Conservation (phyloP, 2,797 vertebrate genomes). For the Malacoraja senta region DNA sequence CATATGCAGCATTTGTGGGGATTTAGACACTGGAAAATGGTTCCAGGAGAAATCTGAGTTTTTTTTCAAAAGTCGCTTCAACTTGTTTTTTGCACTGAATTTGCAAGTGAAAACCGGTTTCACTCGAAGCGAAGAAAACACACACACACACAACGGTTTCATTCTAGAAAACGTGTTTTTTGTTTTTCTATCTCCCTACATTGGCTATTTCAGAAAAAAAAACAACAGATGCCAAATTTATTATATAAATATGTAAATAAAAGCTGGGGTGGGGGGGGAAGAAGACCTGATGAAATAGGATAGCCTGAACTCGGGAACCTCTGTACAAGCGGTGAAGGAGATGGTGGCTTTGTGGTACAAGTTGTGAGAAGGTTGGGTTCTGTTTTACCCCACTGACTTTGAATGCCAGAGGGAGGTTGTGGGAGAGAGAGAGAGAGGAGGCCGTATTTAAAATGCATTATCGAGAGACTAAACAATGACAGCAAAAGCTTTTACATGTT, state of each 20-base stretch:
- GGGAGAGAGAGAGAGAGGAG: too few species aligned
- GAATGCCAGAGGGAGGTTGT: neutral
- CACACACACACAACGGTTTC: constrained; percentile 5
- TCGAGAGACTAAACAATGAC: neutral
- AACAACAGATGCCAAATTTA: constrained; percentile 37
- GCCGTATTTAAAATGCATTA: constrained; percentile 19
- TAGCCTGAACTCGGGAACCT: neutral
- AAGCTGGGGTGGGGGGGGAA: too few species aligned
- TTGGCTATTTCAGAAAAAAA: constrained; percentile 32
- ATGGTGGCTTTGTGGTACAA: neutral
- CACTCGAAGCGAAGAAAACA: constrained; percentile 25
- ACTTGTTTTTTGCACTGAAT: constrained; percentile 37
- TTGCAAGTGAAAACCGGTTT: constrained; percentile 2
- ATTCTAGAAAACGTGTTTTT: neutral
- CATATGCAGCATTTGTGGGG: constrained; percentile 40
- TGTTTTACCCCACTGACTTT: constrained; percentile 30
- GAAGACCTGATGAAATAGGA: neutral
- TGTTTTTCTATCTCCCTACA: constrained; percentile 33
- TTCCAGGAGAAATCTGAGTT: constrained; percentile 41
- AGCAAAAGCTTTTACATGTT: neutral
- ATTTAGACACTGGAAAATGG: constrained; percentile 48
- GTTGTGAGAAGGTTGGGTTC: constrained; percentile 47
- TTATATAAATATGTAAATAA: constrained; percentile 12
- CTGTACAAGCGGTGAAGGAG: neutral
- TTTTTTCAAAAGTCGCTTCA: constrained; percentile 19